phyloP scores from a whole-genome alignment of 2,888 invertebrate species.

The Thelaira solivaga region DNA sequence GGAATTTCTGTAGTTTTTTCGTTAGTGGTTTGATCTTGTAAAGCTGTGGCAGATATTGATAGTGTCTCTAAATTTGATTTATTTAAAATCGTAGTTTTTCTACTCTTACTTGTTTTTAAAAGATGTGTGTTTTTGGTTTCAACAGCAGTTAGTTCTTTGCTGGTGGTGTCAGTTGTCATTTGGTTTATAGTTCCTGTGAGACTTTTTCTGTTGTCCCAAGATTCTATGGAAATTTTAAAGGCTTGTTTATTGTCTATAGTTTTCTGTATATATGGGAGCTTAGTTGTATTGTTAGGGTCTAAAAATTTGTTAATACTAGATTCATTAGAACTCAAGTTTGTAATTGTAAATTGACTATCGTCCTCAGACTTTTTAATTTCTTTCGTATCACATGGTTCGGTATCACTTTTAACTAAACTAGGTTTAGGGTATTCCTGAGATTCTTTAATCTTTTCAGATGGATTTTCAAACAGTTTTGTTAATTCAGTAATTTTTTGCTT shows the following conservation, averaged over 20 bases:
- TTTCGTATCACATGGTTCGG: conserved; percentile 31
- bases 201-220: neutral
- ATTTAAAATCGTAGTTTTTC: neutral
- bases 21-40: neutral
- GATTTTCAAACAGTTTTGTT: conserved; percentile 64
- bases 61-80: conserved; percentile 35
- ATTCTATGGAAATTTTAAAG: conserved; percentile 11
- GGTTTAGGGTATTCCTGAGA: conserved; percentile 36
- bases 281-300: conserved; percentile 20
- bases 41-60: neutral
- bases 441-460: conserved; percentile 32
- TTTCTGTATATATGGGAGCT: conserved; percentile 10
- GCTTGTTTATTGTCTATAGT: conserved; percentile 27
- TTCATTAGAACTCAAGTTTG: conserved; percentile 34
- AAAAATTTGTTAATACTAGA: conserved; percentile 39
- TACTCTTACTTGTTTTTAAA: neutral
- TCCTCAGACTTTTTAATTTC: conserved; percentile 47
- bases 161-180: conserved; percentile 40
- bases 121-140: neutral
- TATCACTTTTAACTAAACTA: conserved; percentile 19
- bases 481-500: conserved; percentile 68
- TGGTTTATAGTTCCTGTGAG: conserved; percentile 25
- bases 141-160: neutral
- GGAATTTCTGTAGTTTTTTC: no score
- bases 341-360: conserved; percentile 32